Evolutionary conservation across 2,888 invertebrate species (phyloP).

Genomic region (Sceliomorpha sp.): DNA sequence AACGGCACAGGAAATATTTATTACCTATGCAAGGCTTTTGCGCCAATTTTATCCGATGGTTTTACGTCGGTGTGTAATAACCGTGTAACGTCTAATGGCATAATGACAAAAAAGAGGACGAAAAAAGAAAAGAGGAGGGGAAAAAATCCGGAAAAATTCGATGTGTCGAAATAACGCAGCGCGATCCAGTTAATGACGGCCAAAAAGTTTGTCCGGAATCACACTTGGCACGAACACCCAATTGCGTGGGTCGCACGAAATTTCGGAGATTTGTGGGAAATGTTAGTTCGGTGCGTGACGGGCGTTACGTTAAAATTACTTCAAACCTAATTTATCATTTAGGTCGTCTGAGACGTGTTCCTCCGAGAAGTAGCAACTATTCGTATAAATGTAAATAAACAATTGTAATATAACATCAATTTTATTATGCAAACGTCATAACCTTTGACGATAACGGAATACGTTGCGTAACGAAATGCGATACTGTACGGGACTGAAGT

Average conservation of each 20-base stretch:
- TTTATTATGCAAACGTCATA: neutral
- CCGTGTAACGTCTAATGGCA: slow-evolving; percentile 61
- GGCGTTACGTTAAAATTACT: slow-evolving; percentile 47
- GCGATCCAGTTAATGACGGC: slow-evolving; percentile 63
- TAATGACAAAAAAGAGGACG: slow-evolving; percentile 60
- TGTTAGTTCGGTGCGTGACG: slow-evolving; percentile 37
- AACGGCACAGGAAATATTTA: slow-evolving; percentile 20
- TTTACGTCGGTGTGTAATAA: slow-evolving; percentile 1
- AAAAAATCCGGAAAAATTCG: slow-evolving; percentile 28
- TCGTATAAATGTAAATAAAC: slow-evolving; percentile 20
- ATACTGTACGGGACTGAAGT: too few relatives aligned
- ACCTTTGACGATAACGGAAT: too few relatives aligned
- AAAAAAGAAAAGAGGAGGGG: slow-evolving; percentile 26
- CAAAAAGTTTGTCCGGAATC: slow-evolving; percentile 66
- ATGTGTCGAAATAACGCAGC: slow-evolving; percentile 40
- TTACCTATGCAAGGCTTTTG: slow-evolving; percentile 12
- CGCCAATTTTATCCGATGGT: slow-evolving; percentile 22
- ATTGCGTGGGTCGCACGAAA: slow-evolving; percentile 49
- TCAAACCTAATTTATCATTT: slow-evolving; percentile 46
- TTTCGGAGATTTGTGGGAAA: slow-evolving; percentile 46
- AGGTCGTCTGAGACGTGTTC: slow-evolving; percentile 27
- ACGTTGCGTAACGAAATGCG: too few relatives aligned
- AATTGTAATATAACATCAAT: slow-evolving; percentile 3
- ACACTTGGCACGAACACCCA: slow-evolving; percentile 52
- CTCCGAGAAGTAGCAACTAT: slow-evolving; percentile 1